Conservation (phyloP, 1,140 invertebrate genomes). For the Pseudomyrmex gracilis region DNA sequence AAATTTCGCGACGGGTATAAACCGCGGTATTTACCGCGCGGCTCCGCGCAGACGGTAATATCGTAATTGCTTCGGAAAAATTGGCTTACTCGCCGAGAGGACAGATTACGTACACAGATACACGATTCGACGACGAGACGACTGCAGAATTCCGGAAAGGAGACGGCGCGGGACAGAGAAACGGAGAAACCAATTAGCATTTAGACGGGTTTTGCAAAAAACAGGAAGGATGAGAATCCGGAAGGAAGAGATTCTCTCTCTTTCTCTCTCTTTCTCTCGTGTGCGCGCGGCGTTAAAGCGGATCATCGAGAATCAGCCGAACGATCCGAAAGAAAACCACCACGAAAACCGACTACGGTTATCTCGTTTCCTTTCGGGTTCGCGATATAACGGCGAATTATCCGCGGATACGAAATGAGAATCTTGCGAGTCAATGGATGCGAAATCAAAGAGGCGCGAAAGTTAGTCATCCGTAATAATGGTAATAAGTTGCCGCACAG, state of each 20-base stretch:
- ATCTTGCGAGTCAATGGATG: not conserved
- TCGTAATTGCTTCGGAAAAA: conserved; percentile 55
- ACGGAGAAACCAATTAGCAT: conserved; percentile 69
- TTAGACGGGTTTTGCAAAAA: conserved; percentile 66
- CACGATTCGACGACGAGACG: conserved; percentile 1
- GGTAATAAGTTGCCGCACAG: conserved; percentile 28
- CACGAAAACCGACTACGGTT: conserved; percentile 41
- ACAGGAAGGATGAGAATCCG: conserved; percentile 27
- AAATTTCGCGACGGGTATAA: not conserved
- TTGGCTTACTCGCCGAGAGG: conserved; percentile 47
- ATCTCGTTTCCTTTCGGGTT: conserved; percentile 21
- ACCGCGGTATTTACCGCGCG: conserved; percentile 10
- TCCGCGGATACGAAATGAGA: conserved; percentile 29
- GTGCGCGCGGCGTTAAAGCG: conserved; percentile 51
- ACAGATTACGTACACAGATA: conserved; percentile 57
- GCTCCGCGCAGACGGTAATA: conserved; percentile 39
- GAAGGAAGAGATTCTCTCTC: conserved; percentile 18
- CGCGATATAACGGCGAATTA: conserved; percentile 44
- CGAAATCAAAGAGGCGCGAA: not conserved
- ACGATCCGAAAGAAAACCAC: conserved; percentile 37
- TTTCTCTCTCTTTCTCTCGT: conserved; percentile 23
- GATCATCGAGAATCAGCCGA: conserved; percentile 56
- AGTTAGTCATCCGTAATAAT: not conserved
- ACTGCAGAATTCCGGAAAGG: not conserved
- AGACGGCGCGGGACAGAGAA: conserved; percentile 22